Evolutionary conservation across 2,797 vertebrate genomes (phyloP).

Genomic region (Sebastolobus alascanus): DNA sequence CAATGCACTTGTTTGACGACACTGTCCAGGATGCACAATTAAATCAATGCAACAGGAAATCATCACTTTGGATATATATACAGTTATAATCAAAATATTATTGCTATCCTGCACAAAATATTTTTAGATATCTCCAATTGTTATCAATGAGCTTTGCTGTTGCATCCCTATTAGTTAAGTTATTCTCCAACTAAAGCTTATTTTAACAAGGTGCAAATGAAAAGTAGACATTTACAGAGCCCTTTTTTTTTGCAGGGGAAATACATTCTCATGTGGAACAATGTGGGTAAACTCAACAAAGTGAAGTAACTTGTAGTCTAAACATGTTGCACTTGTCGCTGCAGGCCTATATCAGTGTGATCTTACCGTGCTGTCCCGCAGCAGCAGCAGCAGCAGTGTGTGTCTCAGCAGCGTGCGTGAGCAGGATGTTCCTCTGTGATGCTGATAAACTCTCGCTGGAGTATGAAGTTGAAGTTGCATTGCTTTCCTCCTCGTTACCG

Average conservation of each 20-base stretch:
- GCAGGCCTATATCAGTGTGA: slow-evolving; percentile 43
- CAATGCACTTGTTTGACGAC: slow-evolving; percentile 12
- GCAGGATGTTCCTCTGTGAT: slow-evolving; percentile 74
- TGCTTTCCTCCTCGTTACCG: slow-evolving; percentile 18
- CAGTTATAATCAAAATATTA: neutral
- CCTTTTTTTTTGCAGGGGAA: neutral
- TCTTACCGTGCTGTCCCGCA: slow-evolving; percentile 76
- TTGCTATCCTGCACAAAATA: too few species aligned
- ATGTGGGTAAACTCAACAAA: fast-evolving
- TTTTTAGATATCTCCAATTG: too few species aligned
- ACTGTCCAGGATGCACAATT: neutral
- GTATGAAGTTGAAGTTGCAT: slow-evolving; percentile 52
- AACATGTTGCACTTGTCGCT: slow-evolving; percentile 2
- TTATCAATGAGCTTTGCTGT: neutral
- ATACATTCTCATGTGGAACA: too few species aligned
- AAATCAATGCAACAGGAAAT: neutral
- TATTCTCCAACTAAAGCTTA: neutral
- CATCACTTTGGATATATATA: too few species aligned
- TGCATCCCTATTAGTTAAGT: neutral
- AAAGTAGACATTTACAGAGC: neutral
- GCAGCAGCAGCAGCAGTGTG: slow-evolving; percentile 47
- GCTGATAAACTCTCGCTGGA: slow-evolving; percentile 69
- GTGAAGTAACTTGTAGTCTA: neutral
- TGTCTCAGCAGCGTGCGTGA: slow-evolving; percentile 56
- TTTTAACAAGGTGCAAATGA: neutral